These are phyloP conservation scores for Trissolcus japonicus DNA, from an alignment of 2,888 invertebrate genomes.

Conservation along the genomic window DNA sequence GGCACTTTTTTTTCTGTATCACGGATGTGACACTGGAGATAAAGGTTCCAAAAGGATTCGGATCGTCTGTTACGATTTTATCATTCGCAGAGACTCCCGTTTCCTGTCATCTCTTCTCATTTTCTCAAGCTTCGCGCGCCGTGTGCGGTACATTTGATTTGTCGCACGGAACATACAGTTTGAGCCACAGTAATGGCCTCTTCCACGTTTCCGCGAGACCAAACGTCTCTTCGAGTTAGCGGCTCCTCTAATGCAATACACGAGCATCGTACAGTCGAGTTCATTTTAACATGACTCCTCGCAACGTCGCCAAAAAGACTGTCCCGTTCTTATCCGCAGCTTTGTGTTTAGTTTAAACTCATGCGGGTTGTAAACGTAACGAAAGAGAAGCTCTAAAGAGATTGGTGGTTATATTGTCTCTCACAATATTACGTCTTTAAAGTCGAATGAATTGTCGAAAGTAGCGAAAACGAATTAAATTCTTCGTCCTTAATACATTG, in stretches of 20 bases:
- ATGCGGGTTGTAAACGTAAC: conserved; percentile 59
- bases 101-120: conserved; percentile 46
- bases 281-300: conserved; percentile 62
- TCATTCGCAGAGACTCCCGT: conserved; percentile 59
- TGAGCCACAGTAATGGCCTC: conserved; percentile 69
- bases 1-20: conserved; percentile 3
- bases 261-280: conserved; percentile 63
- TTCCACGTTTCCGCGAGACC: conserved; percentile 64
- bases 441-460: conserved; percentile 25
- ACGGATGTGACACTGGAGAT: conserved; percentile 11
- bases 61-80: conserved; percentile 63
- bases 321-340: conserved; percentile 58
- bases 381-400: conserved; percentile 55
- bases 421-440: conserved; percentile 38
- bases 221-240: conserved; percentile 66
- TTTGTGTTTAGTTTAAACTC: conserved; percentile 63
- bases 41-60: conserved; percentile 49
- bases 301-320: conserved; percentile 52
- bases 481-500: neutral
- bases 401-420: conserved; percentile 51
- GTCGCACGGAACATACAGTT: conserved; percentile 66
- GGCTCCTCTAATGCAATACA: conserved; percentile 64
- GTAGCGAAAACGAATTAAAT: conserved; percentile 3
- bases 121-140: conserved; percentile 52
- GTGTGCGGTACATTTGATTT: conserved; percentile 70